Percentiles rank a stretch among this genome's conserved stretches.
Evolutionary conservation across 2,113 vertebrate genomes (phyloP).

Genomic region (Triplophysa tibetana): DNA sequence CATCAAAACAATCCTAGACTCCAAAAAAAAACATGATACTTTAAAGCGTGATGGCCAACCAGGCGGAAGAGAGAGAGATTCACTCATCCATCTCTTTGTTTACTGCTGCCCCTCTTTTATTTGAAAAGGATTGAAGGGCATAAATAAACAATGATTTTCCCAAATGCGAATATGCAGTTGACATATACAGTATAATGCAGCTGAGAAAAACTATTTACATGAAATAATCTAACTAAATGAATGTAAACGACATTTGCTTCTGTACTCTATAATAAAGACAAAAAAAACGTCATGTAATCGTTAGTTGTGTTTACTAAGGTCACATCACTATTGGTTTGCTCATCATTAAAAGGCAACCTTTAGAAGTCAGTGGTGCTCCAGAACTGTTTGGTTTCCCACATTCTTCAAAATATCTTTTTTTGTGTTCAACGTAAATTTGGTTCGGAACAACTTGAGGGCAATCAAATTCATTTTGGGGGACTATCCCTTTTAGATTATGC

Average conservation of each 20-base stretch:
- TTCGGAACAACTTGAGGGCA: too few relatives aligned
- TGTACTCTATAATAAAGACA: too few relatives aligned
- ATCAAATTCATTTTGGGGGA: too few relatives aligned
- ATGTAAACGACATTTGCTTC: not conserved
- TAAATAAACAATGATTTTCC: not conserved
- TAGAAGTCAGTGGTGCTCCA: too few relatives aligned
- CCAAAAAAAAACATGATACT: slow-evolving; percentile 44
- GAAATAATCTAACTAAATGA: not conserved
- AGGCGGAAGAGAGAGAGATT: slow-evolving; percentile 18
- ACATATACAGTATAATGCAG: not conserved
- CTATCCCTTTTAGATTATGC: too few relatives aligned
- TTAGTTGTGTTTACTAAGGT: too few relatives aligned
- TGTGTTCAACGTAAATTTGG: too few relatives aligned
- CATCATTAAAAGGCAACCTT: too few relatives aligned
- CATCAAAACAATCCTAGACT: slow-evolving; percentile 62
- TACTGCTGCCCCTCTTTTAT: slow-evolving; percentile 22
- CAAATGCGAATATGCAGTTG: not conserved
- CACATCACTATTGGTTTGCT: too few relatives aligned
- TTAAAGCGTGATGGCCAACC: slow-evolving; percentile 44
- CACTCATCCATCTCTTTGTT: slow-evolving; percentile 18
- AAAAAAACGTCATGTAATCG: too few relatives aligned
- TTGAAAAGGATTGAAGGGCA: not conserved
- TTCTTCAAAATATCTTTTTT: too few relatives aligned
- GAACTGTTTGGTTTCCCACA: too few relatives aligned
- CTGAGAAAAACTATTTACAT: not conserved